Evolutionary conservation across 2,113 vertebrate genomes (phyloP), one percentile per base, ranked within the genome.

Genomic region (Isurus oxyrinchus): DNA sequence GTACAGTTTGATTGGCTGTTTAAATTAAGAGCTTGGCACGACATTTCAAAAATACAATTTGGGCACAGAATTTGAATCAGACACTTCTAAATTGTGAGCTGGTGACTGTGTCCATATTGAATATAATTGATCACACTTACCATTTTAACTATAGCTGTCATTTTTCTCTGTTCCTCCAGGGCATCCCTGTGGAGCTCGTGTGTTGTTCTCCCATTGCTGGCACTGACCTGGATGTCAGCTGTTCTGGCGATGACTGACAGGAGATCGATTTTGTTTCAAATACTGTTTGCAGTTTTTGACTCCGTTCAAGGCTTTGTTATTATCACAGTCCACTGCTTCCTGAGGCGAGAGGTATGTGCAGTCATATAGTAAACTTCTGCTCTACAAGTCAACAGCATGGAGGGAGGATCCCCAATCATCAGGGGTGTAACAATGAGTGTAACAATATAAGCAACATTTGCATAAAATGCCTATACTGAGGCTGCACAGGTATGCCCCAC

Each of bases 211-310:
- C 99, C 99, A 55, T 98, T 99, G 97, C 98, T 99, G 97, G 99
- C 99, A 0, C 98, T 99, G 97, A 99, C 99, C 97, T 99, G 99
- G 99, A 99, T 99, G 99, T 99, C 99, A 95, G 99, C 99, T 0
- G 99, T 99, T 97, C 97, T 99, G 97, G 99, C 99, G 97, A 99
- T 99, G 98, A 99, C 99, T 3, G 99, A 99, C 97, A 98, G 99
- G 63, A 99, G 99, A 98, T 99, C 99, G 97, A 99, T 98, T 93
- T 98, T 99, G 96, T 99, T 99, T 98, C 99, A 99, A 98, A 98
- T 99, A 97, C 98, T 99, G 97, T 99, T 99, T 95, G 99, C 99
- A 0, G 98, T 99, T 97, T 99, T 99, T 96, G 99, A 99, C 98
- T 99, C 99, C 0, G 98, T 99, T 25, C 99, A 99, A 97, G 99